A percentile compares a stretch with the other conserved stretches of the same genome.
Evolutionary conservation across 2,888 invertebrate species (phyloP).

Genomic region (Sinopyrophorus schimmeli): DNA sequence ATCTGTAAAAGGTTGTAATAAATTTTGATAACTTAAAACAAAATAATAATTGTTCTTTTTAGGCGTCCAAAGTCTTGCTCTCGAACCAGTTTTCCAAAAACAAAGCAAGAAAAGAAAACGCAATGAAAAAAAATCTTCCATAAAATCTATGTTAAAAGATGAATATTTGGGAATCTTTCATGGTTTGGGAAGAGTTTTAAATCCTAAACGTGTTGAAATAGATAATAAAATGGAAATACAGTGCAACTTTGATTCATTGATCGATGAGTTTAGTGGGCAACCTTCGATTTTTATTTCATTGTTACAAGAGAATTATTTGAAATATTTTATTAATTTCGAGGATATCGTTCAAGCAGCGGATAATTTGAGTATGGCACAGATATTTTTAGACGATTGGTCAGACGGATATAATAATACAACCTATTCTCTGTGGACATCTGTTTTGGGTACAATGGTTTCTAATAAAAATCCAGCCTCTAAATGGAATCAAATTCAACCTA

Average conservation of each 20-base stretch:
- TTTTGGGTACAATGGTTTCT: constrained; percentile 72
- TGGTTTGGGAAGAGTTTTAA: constrained; percentile 74
- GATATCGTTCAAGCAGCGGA: constrained; percentile 65
- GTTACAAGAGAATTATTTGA: constrained; percentile 73
- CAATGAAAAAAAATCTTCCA: constrained; percentile 50
- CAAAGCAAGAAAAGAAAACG: constrained; percentile 51
- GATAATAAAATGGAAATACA: constrained; percentile 56
- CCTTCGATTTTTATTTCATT: constrained; percentile 69
- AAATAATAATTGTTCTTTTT: too few relatives aligned
- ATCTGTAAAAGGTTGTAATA: constrained; percentile 65
- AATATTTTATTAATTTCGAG: constrained; percentile 69
- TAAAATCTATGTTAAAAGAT: constrained; percentile 63
- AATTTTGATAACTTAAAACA: too few relatives aligned
- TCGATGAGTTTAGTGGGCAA: constrained; percentile 69
- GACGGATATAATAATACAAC: constrained; percentile 49
- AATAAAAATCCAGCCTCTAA: constrained; percentile 70
- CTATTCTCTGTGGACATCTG: constrained; percentile 66
- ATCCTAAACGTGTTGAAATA: constrained; percentile 67
- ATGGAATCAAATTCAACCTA: constrained; percentile 74
- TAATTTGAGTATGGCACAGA: constrained; percentile 72
- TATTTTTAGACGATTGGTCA: constrained; percentile 68
- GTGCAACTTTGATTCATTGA: constrained; percentile 67
- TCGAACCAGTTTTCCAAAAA: too few relatives aligned
- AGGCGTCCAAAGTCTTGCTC: too few relatives aligned
- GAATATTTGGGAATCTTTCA: constrained; percentile 74